Evolutionary conservation across 2,888 invertebrate species (phyloP).

Genomic region (Nemotelus nigrinus): DNA sequence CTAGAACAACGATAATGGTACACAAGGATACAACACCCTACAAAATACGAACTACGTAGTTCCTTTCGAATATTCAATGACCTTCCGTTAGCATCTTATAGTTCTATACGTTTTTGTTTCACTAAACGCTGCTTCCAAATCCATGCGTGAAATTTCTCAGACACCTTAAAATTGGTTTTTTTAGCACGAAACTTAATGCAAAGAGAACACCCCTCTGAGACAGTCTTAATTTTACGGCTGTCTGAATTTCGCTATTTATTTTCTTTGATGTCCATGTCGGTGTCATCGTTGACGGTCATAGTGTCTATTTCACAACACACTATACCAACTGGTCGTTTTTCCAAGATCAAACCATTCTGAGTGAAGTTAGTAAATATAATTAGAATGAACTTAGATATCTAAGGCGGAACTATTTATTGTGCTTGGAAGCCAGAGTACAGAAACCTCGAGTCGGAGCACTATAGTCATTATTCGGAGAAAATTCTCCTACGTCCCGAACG

Average conservation of each 20-base stretch:
- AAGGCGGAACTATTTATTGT: too few species aligned
- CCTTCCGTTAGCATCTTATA: too few species aligned
- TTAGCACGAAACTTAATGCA: constrained; percentile 21
- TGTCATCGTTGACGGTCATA: constrained; percentile 8
- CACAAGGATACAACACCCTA: too few species aligned
- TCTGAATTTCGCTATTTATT: constrained; percentile 40
- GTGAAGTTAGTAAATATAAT: not conserved
- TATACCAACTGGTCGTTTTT: constrained; percentile 19
- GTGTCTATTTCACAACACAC: constrained; percentile 14
- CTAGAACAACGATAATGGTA: too few species aligned
- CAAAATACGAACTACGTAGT: too few species aligned
- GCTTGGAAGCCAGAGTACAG: not conserved
- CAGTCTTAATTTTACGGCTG: constrained; percentile 43
- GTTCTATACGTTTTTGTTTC: not conserved
- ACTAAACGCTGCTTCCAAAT: not conserved
- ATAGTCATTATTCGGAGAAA: constrained; percentile 30
- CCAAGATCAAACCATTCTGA: constrained; percentile 24
- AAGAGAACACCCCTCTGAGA: constrained; percentile 28
- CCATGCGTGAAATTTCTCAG: constrained; percentile 1
- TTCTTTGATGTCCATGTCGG: constrained; percentile 27
- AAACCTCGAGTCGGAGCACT: constrained; percentile 9
- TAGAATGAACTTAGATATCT: not conserved
- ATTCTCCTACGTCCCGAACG: constrained; percentile 30
- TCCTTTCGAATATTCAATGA: too few species aligned
- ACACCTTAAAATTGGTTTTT: constrained; percentile 27